phyloP scores from a whole-genome alignment of 2,113 vertebrate genomes.

The Amblyopsis rosae region DNA sequence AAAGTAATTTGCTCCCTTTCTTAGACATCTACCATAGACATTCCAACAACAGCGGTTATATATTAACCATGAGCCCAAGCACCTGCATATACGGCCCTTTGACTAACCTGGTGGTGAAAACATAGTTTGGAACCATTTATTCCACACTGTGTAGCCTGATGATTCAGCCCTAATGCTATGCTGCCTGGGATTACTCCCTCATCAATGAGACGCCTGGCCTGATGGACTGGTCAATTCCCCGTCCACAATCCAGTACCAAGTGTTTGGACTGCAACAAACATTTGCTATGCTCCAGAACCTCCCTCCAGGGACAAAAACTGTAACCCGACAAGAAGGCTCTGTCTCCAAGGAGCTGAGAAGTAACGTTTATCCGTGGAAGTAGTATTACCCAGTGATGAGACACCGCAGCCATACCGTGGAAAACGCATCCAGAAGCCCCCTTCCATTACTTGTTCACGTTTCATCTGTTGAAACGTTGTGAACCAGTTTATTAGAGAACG shows the following conservation, averaged over 20 bases:
- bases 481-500: constrained; percentile 14
- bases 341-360: constrained; percentile 19
- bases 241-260: constrained; percentile 17
- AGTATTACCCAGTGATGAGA: constrained; percentile 44
- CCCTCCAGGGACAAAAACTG: neutral
- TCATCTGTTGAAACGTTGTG: neutral
- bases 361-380: constrained; percentile 28
- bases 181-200: constrained; percentile 32
- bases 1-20: neutral
- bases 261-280: constrained; percentile 8
- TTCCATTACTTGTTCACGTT: constrained; percentile 17
- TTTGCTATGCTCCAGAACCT: constrained; percentile 14
- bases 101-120: neutral
- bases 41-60: constrained; percentile 9
- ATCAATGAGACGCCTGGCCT: constrained; percentile 2
- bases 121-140: constrained; percentile 4
- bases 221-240: constrained; percentile 20
- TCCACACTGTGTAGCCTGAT: constrained; percentile 20
- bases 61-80: too few relatives aligned
- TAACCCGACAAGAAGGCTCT: constrained; percentile 28
- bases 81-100: constrained; percentile 3
- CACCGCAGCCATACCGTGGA: constrained; percentile 20
- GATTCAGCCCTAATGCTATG: constrained; percentile 12
- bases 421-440: constrained; percentile 4
- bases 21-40: constrained; percentile 31